phyloP scores from a whole-genome alignment of 2,888 invertebrate species.

The Zele albiditarsus region DNA sequence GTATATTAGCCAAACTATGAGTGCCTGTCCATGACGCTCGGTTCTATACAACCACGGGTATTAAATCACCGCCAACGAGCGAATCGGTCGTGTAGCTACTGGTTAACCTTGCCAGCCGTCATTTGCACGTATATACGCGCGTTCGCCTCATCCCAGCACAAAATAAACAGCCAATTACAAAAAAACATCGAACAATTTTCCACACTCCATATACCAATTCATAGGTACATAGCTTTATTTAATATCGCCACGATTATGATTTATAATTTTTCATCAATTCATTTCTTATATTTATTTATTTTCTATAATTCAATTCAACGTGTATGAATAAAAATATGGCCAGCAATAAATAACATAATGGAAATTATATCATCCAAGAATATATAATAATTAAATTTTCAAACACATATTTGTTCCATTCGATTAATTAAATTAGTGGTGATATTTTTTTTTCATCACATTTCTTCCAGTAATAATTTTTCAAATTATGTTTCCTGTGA shows the following conservation, averaged over 20 bases:
- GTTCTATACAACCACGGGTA: constrained; percentile 47
- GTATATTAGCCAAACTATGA: constrained; percentile 30
- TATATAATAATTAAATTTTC: too few relatives aligned
- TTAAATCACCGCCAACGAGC: constrained; percentile 55
- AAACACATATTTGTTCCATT: too few relatives aligned
- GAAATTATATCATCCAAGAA: too few relatives aligned
- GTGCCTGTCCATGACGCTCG: constrained; percentile 51
- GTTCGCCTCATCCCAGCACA: constrained; percentile 21
- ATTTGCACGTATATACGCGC: constrained; percentile 31
- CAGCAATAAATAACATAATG: too few relatives aligned
- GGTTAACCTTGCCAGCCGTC: constrained; percentile 40
- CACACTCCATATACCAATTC: neutral
- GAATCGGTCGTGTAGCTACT: constrained; percentile 42
- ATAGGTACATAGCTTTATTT: neutral
- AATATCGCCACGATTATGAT: too few relatives aligned
- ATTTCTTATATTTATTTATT: too few relatives aligned
- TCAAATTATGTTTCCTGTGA: neutral
- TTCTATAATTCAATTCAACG: too few relatives aligned
- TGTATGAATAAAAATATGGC: too few relatives aligned
- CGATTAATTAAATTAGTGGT: too few relatives aligned
- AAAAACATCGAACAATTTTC: neutral
- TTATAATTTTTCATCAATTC: neutral
- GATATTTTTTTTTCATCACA: too few relatives aligned
- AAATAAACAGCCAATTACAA: constrained; percentile 36
- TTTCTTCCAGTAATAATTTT: neutral